phyloP scores from a whole-genome alignment of 2,888 invertebrate genomes.

The Sphaerophoria taeniata region DNA sequence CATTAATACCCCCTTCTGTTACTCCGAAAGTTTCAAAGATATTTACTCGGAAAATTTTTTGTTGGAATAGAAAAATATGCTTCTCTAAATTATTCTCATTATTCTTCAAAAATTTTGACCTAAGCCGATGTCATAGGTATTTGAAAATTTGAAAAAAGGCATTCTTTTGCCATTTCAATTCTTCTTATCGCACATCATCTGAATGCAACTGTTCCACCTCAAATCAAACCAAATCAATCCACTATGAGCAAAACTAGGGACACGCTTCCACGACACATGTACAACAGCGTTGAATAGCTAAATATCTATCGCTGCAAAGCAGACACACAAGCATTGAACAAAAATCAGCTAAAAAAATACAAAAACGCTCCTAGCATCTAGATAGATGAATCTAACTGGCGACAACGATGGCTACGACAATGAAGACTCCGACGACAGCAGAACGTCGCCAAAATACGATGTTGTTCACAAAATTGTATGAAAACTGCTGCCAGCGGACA shows the following conservation, averaged over 20 bases:
- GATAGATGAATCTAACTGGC: conserved; percentile 60
- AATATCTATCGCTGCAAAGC: conserved; percentile 70
- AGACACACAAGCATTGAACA: conserved; percentile 25
- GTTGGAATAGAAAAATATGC: neutral
- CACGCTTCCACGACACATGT: conserved; percentile 74
- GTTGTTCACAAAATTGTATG: conserved; percentile 9
- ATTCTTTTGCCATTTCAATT: conserved; percentile 31
- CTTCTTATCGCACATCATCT: conserved; percentile 20
- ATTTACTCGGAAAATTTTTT: neutral
- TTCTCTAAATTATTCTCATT: neutral
- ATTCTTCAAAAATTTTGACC: neutral
- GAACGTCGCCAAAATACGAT: conserved; percentile 22
- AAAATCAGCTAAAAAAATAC: conserved; percentile 8
- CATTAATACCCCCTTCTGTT: conserved; percentile 8
- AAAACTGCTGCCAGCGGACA: conserved; percentile 57
- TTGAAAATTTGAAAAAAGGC: neutral
- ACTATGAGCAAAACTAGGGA: conserved; percentile 70
- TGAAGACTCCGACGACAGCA: no score
- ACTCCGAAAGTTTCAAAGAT: neutral
- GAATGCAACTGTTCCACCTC: conserved; percentile 11
- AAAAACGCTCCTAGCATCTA: conserved; percentile 40
- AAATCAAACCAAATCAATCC: conserved; percentile 72
- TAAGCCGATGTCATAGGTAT: no score
- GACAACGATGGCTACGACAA: conserved; percentile 31
- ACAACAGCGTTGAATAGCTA: conserved; percentile 74